A percentile compares a stretch with the other conserved stretches of the same genome.
Conservation (phyloP, 1,140 invertebrate species). For the Drosophila sproati region DNA sequence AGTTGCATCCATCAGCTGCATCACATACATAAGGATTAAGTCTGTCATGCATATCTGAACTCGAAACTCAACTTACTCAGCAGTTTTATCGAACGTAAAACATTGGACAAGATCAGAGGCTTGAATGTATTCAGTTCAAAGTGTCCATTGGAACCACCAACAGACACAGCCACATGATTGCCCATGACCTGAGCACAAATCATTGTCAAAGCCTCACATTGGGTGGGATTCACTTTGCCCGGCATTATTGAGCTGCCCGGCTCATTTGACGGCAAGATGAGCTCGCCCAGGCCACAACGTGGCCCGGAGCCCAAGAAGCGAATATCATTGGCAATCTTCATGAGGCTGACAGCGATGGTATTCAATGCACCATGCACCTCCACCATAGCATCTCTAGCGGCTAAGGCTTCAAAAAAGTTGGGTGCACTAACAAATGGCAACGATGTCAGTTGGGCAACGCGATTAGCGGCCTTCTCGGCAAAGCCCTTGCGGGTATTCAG, state of each 20-base stretch:
- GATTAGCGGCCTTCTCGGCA: constrained; percentile 94
- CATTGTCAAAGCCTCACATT: constrained; percentile 99
- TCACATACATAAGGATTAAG: not conserved
- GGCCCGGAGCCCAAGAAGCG: constrained; percentile 97
- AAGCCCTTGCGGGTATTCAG: constrained; percentile 93
- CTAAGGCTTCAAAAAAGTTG: constrained; percentile 99
- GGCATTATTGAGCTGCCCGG: constrained; percentile 99
- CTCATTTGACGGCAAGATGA: constrained; percentile 98
- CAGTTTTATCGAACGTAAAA: constrained; percentile 95
- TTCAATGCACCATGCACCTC: constrained; percentile 98
- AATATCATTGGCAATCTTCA: constrained; percentile 99
- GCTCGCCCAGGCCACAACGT: constrained; percentile 97
- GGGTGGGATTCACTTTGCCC: constrained; percentile 99
- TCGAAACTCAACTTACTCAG: constrained; percentile 86
- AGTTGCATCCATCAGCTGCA: constrained; percentile 89
- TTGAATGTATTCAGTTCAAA: constrained; percentile 99
- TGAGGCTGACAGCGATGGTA: constrained; percentile 95
- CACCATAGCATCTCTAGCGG: constrained; percentile 96
- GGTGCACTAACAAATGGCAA: constrained; percentile 96
- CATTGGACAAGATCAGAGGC: constrained; percentile 98
- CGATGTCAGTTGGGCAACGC: constrained; percentile 90
- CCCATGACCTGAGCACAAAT: constrained; percentile 99
- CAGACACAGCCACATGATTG: constrained; percentile 96
- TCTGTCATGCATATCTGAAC: not conserved
- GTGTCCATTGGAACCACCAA: constrained; percentile 98